These are phyloP conservation scores for Pluvialis apricaria DNA, from an alignment of 2,113 vertebrate species.

Conservation along the genomic window DNA sequence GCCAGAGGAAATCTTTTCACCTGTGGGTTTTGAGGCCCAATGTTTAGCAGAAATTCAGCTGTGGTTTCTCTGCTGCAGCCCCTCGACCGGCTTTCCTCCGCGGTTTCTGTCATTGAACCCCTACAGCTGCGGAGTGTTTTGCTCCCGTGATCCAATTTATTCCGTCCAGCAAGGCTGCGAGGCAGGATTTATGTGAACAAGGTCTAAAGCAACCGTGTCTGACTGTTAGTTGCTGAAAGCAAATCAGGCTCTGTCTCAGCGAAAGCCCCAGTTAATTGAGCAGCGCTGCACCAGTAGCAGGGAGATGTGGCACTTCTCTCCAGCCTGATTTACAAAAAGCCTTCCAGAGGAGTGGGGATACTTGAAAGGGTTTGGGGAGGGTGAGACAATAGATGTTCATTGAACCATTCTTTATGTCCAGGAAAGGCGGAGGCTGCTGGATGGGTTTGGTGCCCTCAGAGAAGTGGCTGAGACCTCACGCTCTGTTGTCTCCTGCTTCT, in stretches of 20 bases:
- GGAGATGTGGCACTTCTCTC: not conserved
- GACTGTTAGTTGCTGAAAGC: not conserved
- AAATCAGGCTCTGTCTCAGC: not conserved
- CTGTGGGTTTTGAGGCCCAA: not conserved
- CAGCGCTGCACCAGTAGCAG: not conserved
- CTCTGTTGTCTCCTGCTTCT: not conserved
- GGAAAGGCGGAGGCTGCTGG: not conserved
- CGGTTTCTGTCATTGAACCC: not conserved
- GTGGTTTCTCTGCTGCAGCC: not conserved
- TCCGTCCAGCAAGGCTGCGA: not conserved
- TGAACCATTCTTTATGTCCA: fast-evolving
- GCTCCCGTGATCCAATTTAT: not conserved
- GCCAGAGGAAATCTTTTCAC: not conserved
- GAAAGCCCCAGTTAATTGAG: not conserved
- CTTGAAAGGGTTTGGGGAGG: not conserved
- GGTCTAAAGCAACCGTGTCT: not conserved
- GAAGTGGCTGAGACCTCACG: not conserved
- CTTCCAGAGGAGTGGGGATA: fast-evolving
- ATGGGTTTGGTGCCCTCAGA: not conserved
- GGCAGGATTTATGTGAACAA: not conserved
- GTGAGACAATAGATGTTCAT: not conserved
- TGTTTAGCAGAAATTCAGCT: not conserved
- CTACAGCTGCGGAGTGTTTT: fast-evolving
- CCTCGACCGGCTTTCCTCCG: fast-evolving
- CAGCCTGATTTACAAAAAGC: not conserved